A percentile compares a stretch with the other conserved stretches of the same genome.
Conservation (phyloP, 2,797 vertebrate species). For the Phataginus tetradactyla region DNA sequence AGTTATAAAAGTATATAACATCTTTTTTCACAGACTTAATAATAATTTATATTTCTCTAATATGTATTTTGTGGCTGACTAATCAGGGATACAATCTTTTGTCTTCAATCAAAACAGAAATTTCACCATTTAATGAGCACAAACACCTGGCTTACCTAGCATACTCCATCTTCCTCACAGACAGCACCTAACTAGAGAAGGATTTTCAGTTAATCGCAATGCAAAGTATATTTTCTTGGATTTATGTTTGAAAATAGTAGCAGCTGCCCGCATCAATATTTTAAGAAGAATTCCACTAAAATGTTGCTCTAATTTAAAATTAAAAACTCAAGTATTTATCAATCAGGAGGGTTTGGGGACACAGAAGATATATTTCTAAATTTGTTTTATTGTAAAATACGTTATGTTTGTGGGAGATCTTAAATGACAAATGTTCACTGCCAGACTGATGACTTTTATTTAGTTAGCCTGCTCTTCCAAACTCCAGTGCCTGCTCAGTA, state of each 20-base stretch:
- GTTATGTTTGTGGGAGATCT: neutral
- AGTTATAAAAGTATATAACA: slow-evolving; percentile 54
- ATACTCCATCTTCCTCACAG: slow-evolving; percentile 65
- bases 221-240: slow-evolving; percentile 64
- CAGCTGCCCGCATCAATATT: slow-evolving; percentile 69
- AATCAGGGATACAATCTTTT: slow-evolving; percentile 62
- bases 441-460: slow-evolving; percentile 53
- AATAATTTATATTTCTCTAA: slow-evolving; percentile 65
- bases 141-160: slow-evolving; percentile 63
- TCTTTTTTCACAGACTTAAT: slow-evolving; percentile 56
- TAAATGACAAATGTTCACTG: slow-evolving; percentile 17
- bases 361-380: neutral
- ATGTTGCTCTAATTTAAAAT: slow-evolving; percentile 72
- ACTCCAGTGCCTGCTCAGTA: fast-evolving
- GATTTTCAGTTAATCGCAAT: slow-evolving; percentile 76
- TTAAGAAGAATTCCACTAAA: slow-evolving; percentile 72
- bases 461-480: neutral
- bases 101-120: slow-evolving; percentile 62
- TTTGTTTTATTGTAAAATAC: slow-evolving; percentile 64
- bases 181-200: slow-evolving; percentile 26
- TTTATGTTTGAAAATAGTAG: slow-evolving; percentile 71
- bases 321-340: slow-evolving; percentile 70
- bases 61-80: slow-evolving; percentile 55
- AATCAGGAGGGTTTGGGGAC: slow-evolving; percentile 65
- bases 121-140: slow-evolving; percentile 34